These are phyloP conservation scores for Megamerina dolium DNA, from an alignment of 2,888 invertebrate genomes.

Conservation along the genomic window DNA sequence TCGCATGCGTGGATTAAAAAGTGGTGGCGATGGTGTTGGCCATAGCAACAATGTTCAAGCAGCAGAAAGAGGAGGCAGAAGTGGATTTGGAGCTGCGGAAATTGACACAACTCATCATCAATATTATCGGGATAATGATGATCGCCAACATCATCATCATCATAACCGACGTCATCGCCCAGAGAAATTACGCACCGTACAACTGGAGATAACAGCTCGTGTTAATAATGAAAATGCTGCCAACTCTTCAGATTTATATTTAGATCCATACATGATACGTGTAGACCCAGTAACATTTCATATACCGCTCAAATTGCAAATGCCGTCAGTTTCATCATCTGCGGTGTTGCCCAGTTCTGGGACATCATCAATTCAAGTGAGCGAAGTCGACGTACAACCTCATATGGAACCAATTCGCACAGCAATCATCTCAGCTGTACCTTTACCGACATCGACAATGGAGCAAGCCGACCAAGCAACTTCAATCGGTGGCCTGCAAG, in stretches of 20 bases:
- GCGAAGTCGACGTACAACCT: neutral
- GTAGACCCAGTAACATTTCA: conserved; percentile 19
- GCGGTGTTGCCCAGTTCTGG: neutral
- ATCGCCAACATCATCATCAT: neutral
- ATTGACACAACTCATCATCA: too few relatives aligned
- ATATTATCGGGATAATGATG: conserved; percentile 10
- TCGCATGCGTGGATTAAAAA: too few relatives aligned
- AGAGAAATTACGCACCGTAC: conserved; percentile 20
- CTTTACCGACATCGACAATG: too few relatives aligned
- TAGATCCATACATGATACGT: conserved; percentile 4
- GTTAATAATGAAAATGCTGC: conserved; percentile 9
- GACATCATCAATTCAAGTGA: neutral
- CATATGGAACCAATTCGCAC: conserved; percentile 18
- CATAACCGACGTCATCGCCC: too few relatives aligned
- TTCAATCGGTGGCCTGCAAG: too few relatives aligned
- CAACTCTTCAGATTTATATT: neutral
- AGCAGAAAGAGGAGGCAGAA: too few relatives aligned
- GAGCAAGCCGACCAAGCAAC: too few relatives aligned
- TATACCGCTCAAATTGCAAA: conserved; percentile 19
- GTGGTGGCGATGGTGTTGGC: neutral
- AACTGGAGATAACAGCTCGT: conserved; percentile 28
- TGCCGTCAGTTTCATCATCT: conserved; percentile 2
- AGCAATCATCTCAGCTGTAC: conserved; percentile 10
- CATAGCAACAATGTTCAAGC: too few relatives aligned
- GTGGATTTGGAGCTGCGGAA: too few relatives aligned